Base-by-base conservation (phyloP, 30 jellyfish, hydroid and myxozoan species). In the Aurelia coerulea region DNA sequence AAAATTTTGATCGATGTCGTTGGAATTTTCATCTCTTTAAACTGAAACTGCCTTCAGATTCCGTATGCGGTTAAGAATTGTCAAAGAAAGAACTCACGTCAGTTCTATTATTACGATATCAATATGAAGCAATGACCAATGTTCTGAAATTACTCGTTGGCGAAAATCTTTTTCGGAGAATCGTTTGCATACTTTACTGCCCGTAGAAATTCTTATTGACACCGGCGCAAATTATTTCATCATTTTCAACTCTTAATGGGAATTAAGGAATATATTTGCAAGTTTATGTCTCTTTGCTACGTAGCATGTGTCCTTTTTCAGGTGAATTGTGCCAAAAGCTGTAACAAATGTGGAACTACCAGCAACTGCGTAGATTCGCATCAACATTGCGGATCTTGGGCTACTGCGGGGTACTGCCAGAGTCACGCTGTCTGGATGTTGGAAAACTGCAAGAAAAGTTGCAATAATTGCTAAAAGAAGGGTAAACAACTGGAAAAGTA, bases 391-490 rank as follows among this genome's bases (percentile, higher is more conserved):
- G 39, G 79, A 10, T 68, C 50, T 14, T 88, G 96, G 96, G 88
- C 91, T 19, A 50, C 35, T 12, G 62, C 60, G 62, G 96, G 96
- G 32, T 81, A 88, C 29, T 88, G 96, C 65, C 81, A 42, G 49
- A 68, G 35, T 29, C 78, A 88, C 23, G 81, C 96, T 4, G 88
- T 64, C 37, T 88, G 85, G 80, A 88, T 88, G 96, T 74, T 68
- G 17, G 74, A 15, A 29, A 79, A 80, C 77, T 89, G 97, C 79
- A 89, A 80, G 79, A 80, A 80, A 75, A 89, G 97, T 65, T 89
- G 97, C 70, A 68, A 79, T 16, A 90, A 69, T 42, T 88, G 96
- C 39, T 88, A 29, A 56, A 62, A 41, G 33, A 72, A 5, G 50
- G 37, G 50, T 23, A 14, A 65, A 2, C 0, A 4, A 46, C 7